Evolutionary conservation across 1,140 invertebrate species (phyloP), one percentile per base, ranked within the genome.

Genomic region (Trichonephila inaurata): DNA sequence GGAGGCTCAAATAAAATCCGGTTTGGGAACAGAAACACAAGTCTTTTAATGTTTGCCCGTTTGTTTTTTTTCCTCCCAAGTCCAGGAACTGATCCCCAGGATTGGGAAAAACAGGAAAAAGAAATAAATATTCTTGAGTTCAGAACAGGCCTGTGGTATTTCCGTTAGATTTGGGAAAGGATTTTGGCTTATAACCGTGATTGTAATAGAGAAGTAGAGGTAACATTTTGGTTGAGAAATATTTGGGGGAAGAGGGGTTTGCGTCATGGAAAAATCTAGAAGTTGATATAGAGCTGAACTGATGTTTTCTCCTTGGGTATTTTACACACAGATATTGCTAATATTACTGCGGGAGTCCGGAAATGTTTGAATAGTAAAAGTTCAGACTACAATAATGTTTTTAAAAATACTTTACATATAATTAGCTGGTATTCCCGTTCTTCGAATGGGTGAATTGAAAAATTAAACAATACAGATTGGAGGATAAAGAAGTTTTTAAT

Each of bases 1-100:
- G 62, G 60, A 64, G 69, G 62, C 61, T 89, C 87, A 89, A 89
- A 89, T 33, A 33, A 51, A 51, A 66, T 69, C 62, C 33, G 61
- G 62, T 58, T 24, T 85, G 82, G 85, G 85, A 58, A 24, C 69
- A 28, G 85, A 87, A 87, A 87, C 60, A 87, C 85, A 62, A 33
- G 87, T 62, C 87, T 89, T 89, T 69, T 89, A 89, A 89, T 89
- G 87, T 89, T 89, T 89, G 87, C 87, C 69, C 69, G 33, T 89
- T 89, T 89, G 87, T 69, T 61, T 89, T 69, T 89, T 66, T 66
- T 62, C 28, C 28, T 28, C 28, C 28, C 28, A 44, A 89, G 33
- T 51, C 60, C 62, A 12, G 64, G 62, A 89, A 51, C 69, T 69
- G 87, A 83, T 83, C 81, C 81, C 81, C 18, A 4, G 40, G 81